Evolutionary conservation across 92 coral and sea anemone genomes (phyloP), one percentile per base, ranked within the genome.

Genomic region (Bergia puertoricense): DNA sequence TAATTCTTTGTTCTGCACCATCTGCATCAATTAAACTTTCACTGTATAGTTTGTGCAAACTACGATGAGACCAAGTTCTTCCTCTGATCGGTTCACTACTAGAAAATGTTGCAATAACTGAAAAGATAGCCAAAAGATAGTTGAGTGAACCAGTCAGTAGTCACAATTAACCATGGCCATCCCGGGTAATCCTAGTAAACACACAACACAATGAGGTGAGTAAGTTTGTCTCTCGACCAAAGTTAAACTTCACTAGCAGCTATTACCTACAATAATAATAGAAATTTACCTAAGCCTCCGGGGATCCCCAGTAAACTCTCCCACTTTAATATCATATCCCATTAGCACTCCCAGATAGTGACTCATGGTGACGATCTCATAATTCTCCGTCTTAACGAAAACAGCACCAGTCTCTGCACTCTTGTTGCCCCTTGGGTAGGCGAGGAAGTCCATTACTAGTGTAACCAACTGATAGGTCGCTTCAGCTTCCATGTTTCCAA

Each of bases 281-380:
- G 67, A 5, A 30, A 86, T 5, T 10, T 89, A 97, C 99, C 99
- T 95, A 40, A 97, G 86, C 85, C 99, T 80, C 13, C 95, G 90
- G 22, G 99, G 96, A 90, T 96, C 95, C 14, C 99, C 99, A 22
- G 99, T 97, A 65, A 97, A 97, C 91, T 95, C 98, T 8, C 96
- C 97, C 7, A 97, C 98, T 42, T 96, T 97, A 81, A 97, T 96
- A 75, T 97, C 98, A 85, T 97, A 97, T 0, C 99, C 98, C 99
- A 97, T 97, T 77, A 94, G 91, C 2, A 97, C 95, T 11, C 99
- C 99, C 23, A 97, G 91, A 66, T 97, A 96, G 80, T 97, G 98
- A 36, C 98, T 97, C 95, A 97, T 97, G 88, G 93, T 96, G 18
- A 96, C 88, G 44, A 97, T 93, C 85, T 95, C 99, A 73, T 94